phyloP scores from a whole-genome alignment of 92 coral and sea anemone species.

The Anthopleura xanthogrammica region DNA sequence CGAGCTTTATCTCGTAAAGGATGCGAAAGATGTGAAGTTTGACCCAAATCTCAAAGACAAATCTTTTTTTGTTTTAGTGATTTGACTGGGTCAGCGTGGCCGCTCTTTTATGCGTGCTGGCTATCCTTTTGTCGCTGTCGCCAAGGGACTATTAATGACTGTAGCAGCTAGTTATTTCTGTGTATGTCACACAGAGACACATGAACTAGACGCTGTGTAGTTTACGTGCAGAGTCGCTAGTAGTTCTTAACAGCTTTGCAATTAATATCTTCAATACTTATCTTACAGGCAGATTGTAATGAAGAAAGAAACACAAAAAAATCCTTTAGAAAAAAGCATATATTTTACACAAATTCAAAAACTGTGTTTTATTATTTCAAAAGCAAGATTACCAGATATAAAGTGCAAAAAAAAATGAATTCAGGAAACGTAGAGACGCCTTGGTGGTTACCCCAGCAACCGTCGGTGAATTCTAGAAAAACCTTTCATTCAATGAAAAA shows the following conservation, averaged over 20 bases:
- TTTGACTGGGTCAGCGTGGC: not conserved
- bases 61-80: not conserved
- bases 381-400: not conserved
- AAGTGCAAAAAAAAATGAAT: not conserved
- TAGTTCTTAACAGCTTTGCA: not conserved
- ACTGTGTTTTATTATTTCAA: not conserved
- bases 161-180: not conserved
- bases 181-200: not conserved
- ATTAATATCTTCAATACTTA: not conserved
- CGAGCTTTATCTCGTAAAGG: not conserved
- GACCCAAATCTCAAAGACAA: not conserved
- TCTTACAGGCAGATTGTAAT: not conserved
- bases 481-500: slow-evolving; percentile 10
- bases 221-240: slow-evolving; percentile 4
- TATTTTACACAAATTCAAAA: not conserved
- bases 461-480: slow-evolving; percentile 9
- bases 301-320: not conserved
- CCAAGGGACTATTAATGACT: not conserved
- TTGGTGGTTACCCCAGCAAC: slow-evolving; percentile 18
- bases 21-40: not conserved
- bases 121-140: not conserved
- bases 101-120: not conserved
- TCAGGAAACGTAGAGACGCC: not conserved
- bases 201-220: not conserved
- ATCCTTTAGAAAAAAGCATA: not conserved